Base-by-base conservation (phyloP, 1,140 invertebrate genomes). In the Sycophaga agraensis region DNA sequence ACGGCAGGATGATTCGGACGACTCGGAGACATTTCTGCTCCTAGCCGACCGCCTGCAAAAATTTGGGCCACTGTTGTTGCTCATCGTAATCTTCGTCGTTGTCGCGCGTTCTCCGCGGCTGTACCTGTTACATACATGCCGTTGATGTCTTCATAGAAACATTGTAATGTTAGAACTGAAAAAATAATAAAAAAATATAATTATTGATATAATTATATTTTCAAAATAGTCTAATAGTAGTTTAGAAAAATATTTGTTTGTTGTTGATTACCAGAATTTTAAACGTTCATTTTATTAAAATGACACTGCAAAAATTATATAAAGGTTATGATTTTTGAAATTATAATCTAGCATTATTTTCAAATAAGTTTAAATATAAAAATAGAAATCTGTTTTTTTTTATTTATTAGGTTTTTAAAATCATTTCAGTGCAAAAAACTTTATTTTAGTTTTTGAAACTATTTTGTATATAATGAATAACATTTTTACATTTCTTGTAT, bases 101-200 rank as follows among this genome's bases (percentile, higher is more conserved):
- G 43, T 40, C 43, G 59, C 59, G 53, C 45, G 28, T 11, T 62
- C 24, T 56, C 37, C 51, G 50, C 50, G 53, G 43, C 22, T 4
- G 39, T 26, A 28, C 45, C 34, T 49, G 35, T 55, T 17, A 61
- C 34, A 11, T 24, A 48, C 59, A 62, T 62, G 49, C 59, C 59
- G 45, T 60, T 60, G 39, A 31, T 37, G 28, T n/a, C n/a, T 46
- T 21, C 11, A 24, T 22, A 21, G 2, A 5, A 24, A 21, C 26
- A 17, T 24, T 46, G 28, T 8, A 11, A 12, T 11, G 31, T 21
- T 24, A 39, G 42, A 61, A 61, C 59, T 61, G 34, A 5, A 56
- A 56, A 3, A 19, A 34, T 21, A 31, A 56, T 8, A 34, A 6
- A n/a, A n/a, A n/a, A n/a, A n/a, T n/a, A n/a, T n/a, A n/a, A n/a